Conservation (phyloP, 2,113 vertebrate species). For the Garra rufa region DNA sequence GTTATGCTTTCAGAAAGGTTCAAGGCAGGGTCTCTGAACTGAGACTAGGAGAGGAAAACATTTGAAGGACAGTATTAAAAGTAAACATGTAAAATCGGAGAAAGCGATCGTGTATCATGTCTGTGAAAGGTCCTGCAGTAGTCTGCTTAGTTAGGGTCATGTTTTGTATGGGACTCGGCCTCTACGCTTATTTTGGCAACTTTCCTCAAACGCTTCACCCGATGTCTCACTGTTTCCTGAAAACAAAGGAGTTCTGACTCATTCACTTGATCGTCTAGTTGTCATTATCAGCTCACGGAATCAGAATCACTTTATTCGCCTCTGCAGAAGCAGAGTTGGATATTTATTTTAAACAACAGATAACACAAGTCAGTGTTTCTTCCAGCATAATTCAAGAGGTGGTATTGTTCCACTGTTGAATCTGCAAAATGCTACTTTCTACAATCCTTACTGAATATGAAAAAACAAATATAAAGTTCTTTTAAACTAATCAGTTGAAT, state of each 20-base stretch:
- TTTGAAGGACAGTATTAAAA: conserved; percentile 61
- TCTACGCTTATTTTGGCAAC: conserved; percentile 26
- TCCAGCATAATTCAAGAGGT: background rate
- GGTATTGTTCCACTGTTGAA: too few species aligned
- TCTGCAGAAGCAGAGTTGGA: background rate
- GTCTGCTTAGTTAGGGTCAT: conserved; percentile 36
- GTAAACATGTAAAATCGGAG: conserved; percentile 53
- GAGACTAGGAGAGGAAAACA: conserved; percentile 40
- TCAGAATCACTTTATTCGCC: background rate
- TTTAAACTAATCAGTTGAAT: background rate
- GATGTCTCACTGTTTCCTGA: background rate
- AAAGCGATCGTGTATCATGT: conserved; percentile 8
- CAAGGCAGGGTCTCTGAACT: conserved; percentile 66
- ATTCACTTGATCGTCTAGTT: background rate
- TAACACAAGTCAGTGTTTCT: background rate
- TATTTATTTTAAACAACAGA: background rate
- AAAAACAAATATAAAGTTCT: background rate
- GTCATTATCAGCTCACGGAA: background rate
- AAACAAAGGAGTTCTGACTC: background rate
- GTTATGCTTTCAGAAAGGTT: conserved; percentile 68
- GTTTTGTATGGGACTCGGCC: conserved; percentile 5
- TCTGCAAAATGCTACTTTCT: too few species aligned
- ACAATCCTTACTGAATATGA: background rate
- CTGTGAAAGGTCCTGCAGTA: conserved; percentile 5
- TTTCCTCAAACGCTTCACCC: background rate